Evolutionary conservation across 1,140 invertebrate species (phyloP).

Genomic region (Pseudomyrmex concolor): DNA sequence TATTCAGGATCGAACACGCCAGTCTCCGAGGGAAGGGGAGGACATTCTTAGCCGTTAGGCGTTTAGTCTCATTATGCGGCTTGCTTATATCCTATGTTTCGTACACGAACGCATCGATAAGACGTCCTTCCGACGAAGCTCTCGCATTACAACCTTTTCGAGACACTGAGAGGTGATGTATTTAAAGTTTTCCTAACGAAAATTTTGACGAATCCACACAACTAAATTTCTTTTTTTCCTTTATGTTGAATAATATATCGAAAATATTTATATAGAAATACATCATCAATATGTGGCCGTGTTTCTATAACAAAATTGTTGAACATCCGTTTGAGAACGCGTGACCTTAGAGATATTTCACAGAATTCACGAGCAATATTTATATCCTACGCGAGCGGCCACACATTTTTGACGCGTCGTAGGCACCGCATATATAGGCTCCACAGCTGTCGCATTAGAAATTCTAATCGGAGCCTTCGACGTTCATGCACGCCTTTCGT

Average conservation of each 20-base stretch:
- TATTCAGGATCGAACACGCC: slow-evolving; percentile 72
- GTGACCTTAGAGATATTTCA: not conserved
- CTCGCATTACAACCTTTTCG: slow-evolving; percentile 3
- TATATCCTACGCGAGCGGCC: slow-evolving; percentile 16
- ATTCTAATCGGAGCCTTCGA: slow-evolving; percentile 36
- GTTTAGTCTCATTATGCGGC: slow-evolving; percentile 71
- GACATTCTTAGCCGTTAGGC: slow-evolving; percentile 61
- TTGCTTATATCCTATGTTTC: slow-evolving; percentile 34
- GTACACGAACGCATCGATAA: slow-evolving; percentile 42
- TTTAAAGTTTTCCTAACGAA: not conserved
- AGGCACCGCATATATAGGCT: slow-evolving; percentile 1
- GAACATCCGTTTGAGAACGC: not conserved
- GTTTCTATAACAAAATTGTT: not conserved
- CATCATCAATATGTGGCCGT: too few relatives aligned
- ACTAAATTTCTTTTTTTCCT: not conserved
- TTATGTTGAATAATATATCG: not conserved
- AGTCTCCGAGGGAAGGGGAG: slow-evolving; percentile 50
- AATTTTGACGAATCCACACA: not conserved
- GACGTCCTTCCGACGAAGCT: slow-evolving; percentile 2
- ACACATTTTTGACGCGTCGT: slow-evolving; percentile 20
- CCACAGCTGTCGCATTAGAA: slow-evolving; percentile 22
- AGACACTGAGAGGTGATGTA: slow-evolving; percentile 1
- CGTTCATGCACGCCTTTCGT: slow-evolving; percentile 39
- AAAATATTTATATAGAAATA: not conserved
- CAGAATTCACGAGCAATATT: slow-evolving; percentile 41